Base-by-base conservation (phyloP, 2,888 invertebrate species). In the Seira musarum region DNA sequence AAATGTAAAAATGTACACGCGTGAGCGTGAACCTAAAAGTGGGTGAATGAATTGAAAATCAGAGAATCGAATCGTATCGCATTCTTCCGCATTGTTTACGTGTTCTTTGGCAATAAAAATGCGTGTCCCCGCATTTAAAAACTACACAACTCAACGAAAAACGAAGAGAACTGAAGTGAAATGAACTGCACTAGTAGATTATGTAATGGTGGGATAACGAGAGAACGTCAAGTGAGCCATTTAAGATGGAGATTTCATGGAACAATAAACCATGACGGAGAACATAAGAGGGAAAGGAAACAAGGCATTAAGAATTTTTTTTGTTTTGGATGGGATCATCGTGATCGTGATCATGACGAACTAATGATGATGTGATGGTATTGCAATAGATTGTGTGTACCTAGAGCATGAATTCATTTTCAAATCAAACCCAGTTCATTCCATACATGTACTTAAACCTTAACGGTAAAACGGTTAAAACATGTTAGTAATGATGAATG, bases 11-110 rank as follows among this genome's bases (percentile, higher is more conserved):
- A n/a, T n/a, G n/a, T n/a, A n/a, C n/a, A n/a, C n/a, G n/a, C n/a
- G n/a, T n/a, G n/a, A n/a, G n/a, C n/a, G n/a, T n/a, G n/a, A n/a
- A n/a, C n/a, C n/a, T n/a, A n/a, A n/a, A n/a, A n/a, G n/a, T n/a
- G n/a, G n/a, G n/a, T n/a, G n/a, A n/a, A n/a, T n/a, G n/a, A n/a
- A n/a, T n/a, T n/a, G n/a, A n/a, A n/a, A n/a, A n/a, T n/a, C n/a
- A n/a, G n/a, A n/a, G 40, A 40, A 40, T 6, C 40, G 40, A 40
- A 40, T 40, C 40, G 6, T 61, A 60, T 67, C 40, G 61, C 78
- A 78, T 57, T 65, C 65, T 78, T 78, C 78, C 78, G 78, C 78
- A 78, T 78, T 78, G 78, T 78, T 78, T 78, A 78, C 71, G 78
- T 71, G 78, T 61, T 71, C 40, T 53, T 24, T 71, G 66, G 78